Base-by-base conservation (phyloP, 2,113 vertebrate genomes). In the Mixornis gularis region DNA sequence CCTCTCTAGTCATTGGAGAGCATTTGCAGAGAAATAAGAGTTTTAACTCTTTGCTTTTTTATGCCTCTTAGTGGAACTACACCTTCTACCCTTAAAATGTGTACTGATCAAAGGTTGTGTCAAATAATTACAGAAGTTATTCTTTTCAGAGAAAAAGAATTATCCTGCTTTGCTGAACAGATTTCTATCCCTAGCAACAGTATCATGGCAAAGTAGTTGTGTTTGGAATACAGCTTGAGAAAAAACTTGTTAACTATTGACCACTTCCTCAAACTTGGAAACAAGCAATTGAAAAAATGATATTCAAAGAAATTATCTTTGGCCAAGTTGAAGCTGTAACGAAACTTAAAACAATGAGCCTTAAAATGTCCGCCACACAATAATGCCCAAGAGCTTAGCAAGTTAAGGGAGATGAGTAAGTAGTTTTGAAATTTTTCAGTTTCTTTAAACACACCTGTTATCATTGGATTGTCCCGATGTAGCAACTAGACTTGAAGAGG, bases 391-490 rank as follows among this genome's bases (percentile, higher is more conserved):
- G 80, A 70, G n/a, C 7, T 41, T 19, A 60, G 38, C 9, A n/a
- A 38, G n/a, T 44, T 52, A 65, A 68, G 27, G 62, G 59, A 44
- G 22, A 41, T 66, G 36, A 52, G 16, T 5, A 53, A 34, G 46
- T 8, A 69, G n/a, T 36, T 76, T 49, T 65, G 77, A 90, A 89
- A 72, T 34, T 68, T 20, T 55, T 63, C 27, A 44, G 43, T 79
- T 88, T 59, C 32, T 74, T 85, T 56, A 74, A 91, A 94, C 94
- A 68, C 80, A 99, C 99, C 99, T 99, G 97, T 98, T 98, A 76
- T 99, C 99, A 65, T 97, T 99, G 96, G 99, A 99, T 88, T 99
- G 99, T 89, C 99, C 99, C 0, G 99, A 98, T 24, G 99, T 99
- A 87, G 98, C 99, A 79, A 99, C 98, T 72, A 99, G 98, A 96